phyloP scores from a whole-genome alignment of 2,797 vertebrate genomes.

The Tragopan temminckii region DNA sequence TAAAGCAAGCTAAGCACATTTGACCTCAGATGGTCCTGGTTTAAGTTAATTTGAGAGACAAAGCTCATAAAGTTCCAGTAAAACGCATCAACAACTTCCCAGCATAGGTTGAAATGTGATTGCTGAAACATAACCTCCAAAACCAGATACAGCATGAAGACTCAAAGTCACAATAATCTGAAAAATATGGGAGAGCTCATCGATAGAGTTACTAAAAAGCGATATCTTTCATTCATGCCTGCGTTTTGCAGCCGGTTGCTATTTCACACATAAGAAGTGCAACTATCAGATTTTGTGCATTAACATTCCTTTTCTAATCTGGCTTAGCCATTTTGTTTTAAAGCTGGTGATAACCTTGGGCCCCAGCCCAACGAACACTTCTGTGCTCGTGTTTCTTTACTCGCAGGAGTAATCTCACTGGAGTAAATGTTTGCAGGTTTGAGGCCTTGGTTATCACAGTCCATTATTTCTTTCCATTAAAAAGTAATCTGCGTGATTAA shows the following conservation, averaged over 20 bases:
- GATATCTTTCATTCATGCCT: slow-evolving; percentile 41
- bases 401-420: slow-evolving; percentile 49
- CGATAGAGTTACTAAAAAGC: slow-evolving; percentile 5
- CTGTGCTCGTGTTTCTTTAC: slow-evolving; percentile 20
- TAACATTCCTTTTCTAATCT: slow-evolving; percentile 72
- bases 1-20: slow-evolving; percentile 72
- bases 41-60: slow-evolving; percentile 80
- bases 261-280: not conserved
- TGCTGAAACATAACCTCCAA: slow-evolving; percentile 56
- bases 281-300: slow-evolving; percentile 66
- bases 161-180: slow-evolving; percentile 51
- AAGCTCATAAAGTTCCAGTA: slow-evolving; percentile 74
- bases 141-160: slow-evolving; percentile 54
- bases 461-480: slow-evolving; percentile 71
- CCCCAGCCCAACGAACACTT: slow-evolving; percentile 14
- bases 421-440: slow-evolving; percentile 36
- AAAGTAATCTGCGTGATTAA: slow-evolving; percentile 61
- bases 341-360: slow-evolving; percentile 58
- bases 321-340: slow-evolving; percentile 52
- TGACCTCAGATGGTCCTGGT: slow-evolving; percentile 74
- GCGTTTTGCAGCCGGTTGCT: not conserved
- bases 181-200: slow-evolving; percentile 31
- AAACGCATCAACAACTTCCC: slow-evolving; percentile 67
- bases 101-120: slow-evolving; percentile 58
- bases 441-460: slow-evolving; percentile 56